A percentile compares a stretch with the other conserved stretches of the same genome.
These are phyloP conservation scores for Sebastes matsubarae DNA, from an alignment of 2,797 vertebrate species.

Conservation along the genomic window DNA sequence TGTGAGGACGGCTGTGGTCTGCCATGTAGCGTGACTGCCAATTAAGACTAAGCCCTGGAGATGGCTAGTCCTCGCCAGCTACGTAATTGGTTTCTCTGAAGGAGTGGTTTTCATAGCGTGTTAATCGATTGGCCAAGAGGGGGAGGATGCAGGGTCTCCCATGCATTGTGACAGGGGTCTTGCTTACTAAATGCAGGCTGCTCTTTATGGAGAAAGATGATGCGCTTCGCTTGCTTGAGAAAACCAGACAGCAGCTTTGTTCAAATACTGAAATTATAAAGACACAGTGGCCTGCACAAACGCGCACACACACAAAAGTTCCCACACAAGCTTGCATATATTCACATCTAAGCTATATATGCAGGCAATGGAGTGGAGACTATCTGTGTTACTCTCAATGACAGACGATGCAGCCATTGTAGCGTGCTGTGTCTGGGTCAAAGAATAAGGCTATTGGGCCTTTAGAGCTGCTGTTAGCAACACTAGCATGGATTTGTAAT, in stretches of 20 bases:
- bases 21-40: slow-evolving; percentile 68
- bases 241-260: not conserved
- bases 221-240: not conserved
- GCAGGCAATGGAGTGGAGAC: not conserved
- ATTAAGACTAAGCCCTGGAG: slow-evolving; percentile 77
- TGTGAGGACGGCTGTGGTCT: slow-evolving; percentile 46
- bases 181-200: slow-evolving; percentile 16
- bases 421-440: not conserved
- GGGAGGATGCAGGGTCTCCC: slow-evolving; percentile 37
- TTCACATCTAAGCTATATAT: not conserved
- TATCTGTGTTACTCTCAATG: slow-evolving; percentile 11
- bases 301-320: not conserved
- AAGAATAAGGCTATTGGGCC: slow-evolving; percentile 34
- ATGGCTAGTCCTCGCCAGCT: slow-evolving; percentile 60
- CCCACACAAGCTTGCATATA: not conserved
- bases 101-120: slow-evolving; percentile 64
- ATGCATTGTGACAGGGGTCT: slow-evolving; percentile 36
- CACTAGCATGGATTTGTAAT: slow-evolving; percentile 18
- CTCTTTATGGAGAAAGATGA: slow-evolving; percentile 26
- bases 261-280: not conserved
- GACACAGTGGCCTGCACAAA: not conserved
- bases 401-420: not conserved
- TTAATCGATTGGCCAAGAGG: slow-evolving; percentile 68
- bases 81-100: slow-evolving; percentile 71
- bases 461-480: slow-evolving; percentile 26